A percentile compares a stretch with the other conserved stretches of the same genome.
phyloP scores from a whole-genome alignment of 1,140 invertebrate genomes.

The Plectrocnemia conspersa region DNA sequence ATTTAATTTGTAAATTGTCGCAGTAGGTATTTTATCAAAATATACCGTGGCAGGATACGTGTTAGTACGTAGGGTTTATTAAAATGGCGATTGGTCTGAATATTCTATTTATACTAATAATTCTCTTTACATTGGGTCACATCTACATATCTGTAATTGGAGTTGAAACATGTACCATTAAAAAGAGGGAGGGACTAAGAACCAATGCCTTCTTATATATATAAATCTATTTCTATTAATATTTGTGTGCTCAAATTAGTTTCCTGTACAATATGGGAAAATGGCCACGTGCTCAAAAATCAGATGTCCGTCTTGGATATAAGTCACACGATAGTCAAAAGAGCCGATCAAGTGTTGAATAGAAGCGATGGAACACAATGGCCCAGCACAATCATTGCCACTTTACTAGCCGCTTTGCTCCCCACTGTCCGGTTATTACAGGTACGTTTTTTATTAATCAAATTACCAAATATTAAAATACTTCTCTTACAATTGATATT shows the following conservation, averaged over 20 bases:
- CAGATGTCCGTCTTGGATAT: constrained; percentile 91
- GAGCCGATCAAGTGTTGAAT: constrained; percentile 64
- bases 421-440: constrained; percentile 41
- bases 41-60: too few species aligned
- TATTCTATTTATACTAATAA: too few species aligned
- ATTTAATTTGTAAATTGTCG: neutral
- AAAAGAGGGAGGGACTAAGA: too few species aligned
- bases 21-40: too few species aligned
- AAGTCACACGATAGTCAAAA: constrained; percentile 85
- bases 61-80: too few species aligned
- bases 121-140: too few species aligned
- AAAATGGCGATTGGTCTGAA: too few species aligned
- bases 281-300: constrained; percentile 81
- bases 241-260: constrained; percentile 55
- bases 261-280: constrained; percentile 92
- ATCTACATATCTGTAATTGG: too few species aligned
- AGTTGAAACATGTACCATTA: too few species aligned
- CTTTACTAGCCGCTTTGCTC: constrained; percentile 38
- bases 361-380: constrained; percentile 40
- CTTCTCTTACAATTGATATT: constrained; percentile 9
- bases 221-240: neutral
- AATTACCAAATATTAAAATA: neutral
- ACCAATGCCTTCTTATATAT: too few species aligned
- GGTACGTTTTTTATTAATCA: constrained; percentile 33
- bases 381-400: constrained; percentile 40